A percentile compares a stretch with the other conserved stretches of the same genome.
Conservation (phyloP, 30 jellyfish, hydroid and myxozoan species). For the Haliclystus octoradiatus region DNA sequence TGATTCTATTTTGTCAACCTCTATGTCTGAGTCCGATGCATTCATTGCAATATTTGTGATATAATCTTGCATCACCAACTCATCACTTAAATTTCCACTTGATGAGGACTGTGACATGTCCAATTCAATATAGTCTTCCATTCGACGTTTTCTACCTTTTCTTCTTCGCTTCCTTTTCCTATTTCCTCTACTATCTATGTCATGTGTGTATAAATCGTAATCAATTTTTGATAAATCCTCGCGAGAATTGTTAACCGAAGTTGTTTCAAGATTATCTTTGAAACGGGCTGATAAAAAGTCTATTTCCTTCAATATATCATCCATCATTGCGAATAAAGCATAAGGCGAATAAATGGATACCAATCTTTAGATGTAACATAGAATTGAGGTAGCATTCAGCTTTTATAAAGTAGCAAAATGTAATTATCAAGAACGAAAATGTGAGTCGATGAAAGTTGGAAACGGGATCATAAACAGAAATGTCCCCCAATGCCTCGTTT, state of each 20-base stretch:
- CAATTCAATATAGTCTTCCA: slow-evolving; percentile 45
- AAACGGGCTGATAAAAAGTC: slow-evolving; percentile 46
- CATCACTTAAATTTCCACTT: slow-evolving; percentile 68
- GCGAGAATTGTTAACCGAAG: slow-evolving; percentile 34
- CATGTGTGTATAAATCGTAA: not conserved
- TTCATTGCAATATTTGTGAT: slow-evolving; percentile 50
- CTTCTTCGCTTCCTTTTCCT: slow-evolving; percentile 27
- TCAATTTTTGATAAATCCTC: not conserved
- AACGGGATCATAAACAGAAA: too few relatives aligned
- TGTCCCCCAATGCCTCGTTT: too few relatives aligned
- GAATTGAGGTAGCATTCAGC: too few relatives aligned
- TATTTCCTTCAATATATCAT: slow-evolving; percentile 66
- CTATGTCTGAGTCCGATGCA: slow-evolving; percentile 79
- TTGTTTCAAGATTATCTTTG: slow-evolving; percentile 52
- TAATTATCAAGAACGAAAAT: too few relatives aligned
- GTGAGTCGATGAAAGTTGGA: too few relatives aligned
- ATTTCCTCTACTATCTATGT: slow-evolving; percentile 4
- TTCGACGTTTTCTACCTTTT: slow-evolving; percentile 48
- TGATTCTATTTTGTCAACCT: slow-evolving; percentile 1
- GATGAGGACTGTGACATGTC: slow-evolving; percentile 23
- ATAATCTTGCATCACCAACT: slow-evolving; percentile 67
- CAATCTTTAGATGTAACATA: too few relatives aligned
- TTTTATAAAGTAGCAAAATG: too few relatives aligned
- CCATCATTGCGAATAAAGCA: too few relatives aligned
- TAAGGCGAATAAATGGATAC: too few relatives aligned